These are phyloP conservation scores for Ophioninae sp. DNA, from an alignment of 2,888 invertebrate genomes.

Conservation along the genomic window DNA sequence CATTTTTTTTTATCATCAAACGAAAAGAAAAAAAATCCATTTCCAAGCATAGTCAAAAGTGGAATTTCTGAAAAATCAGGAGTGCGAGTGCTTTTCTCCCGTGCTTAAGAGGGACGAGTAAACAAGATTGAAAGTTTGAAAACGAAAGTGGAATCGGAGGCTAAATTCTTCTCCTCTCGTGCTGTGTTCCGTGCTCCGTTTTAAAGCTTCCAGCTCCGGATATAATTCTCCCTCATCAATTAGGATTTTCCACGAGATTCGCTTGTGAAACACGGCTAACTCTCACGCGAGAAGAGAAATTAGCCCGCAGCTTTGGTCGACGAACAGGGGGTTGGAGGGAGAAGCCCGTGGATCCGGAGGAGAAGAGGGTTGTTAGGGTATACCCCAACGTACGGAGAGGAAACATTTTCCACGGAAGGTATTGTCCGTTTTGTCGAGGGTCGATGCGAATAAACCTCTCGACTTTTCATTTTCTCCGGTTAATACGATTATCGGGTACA, in stretches of 20 bases:
- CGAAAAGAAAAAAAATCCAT: neutral
- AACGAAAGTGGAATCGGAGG: conserved; percentile 41
- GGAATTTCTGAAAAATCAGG: conserved; percentile 7
- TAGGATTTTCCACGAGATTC: conserved; percentile 70
- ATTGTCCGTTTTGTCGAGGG: neutral
- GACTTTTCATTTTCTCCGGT: neutral
- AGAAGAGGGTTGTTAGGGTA: neutral
- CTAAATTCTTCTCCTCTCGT: conserved; percentile 21
- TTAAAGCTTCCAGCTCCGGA: conserved; percentile 45
- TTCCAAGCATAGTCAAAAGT: neutral
- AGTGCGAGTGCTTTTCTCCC: conserved; percentile 1
- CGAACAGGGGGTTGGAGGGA: conserved; percentile 40
- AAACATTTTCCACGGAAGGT: conserved; percentile 14
- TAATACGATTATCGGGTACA: neutral
- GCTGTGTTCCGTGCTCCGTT: conserved; percentile 35
- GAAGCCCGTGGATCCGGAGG: conserved; percentile 13
- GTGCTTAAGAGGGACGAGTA: neutral
- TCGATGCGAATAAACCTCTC: neutral
- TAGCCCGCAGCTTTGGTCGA: conserved; percentile 37
- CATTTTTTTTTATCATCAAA: neutral
- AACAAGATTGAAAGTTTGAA: conserved; percentile 56
- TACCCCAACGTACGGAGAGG: conserved; percentile 4
- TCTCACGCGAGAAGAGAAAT: conserved; percentile 50
- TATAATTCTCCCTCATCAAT: conserved; percentile 74
- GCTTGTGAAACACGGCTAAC: conserved; percentile 32